These are phyloP conservation scores for Nephrotoma appendiculata DNA, from an alignment of 2,888 invertebrate genomes.

Conservation along the genomic window DNA sequence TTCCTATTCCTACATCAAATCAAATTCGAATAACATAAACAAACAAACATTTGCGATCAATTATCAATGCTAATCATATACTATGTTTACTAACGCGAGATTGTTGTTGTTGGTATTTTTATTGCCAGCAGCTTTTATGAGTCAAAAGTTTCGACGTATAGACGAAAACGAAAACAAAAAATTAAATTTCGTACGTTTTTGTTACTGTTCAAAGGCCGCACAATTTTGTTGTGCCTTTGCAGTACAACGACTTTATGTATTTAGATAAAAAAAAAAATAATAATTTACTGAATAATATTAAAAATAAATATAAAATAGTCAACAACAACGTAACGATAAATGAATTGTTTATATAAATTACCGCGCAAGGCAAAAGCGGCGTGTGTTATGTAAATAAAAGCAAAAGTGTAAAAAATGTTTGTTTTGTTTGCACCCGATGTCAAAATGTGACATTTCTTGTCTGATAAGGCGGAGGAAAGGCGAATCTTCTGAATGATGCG, in stretches of 20 bases:
- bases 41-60: background rate
- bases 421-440: background rate
- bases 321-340: background rate
- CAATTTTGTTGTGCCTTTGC: background rate
- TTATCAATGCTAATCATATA: background rate
- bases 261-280: background rate
- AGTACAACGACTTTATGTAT: background rate
- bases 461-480: background rate
- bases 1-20: too few species aligned
- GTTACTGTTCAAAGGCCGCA: background rate
- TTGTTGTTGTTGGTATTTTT: background rate
- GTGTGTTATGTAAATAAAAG: background rate
- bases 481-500: too few species aligned
- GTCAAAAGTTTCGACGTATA: background rate
- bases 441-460: background rate
- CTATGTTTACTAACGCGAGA: too few species aligned
- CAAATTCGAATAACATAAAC: background rate
- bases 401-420: background rate
- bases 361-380: background rate
- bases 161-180: background rate
- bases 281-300: background rate
- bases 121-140: background rate
- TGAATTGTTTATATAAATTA: background rate
- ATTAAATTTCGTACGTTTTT: background rate
- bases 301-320: background rate